phyloP scores from a whole-genome alignment of 2,113 vertebrate species.

The Odobenus rosmarus region DNA sequence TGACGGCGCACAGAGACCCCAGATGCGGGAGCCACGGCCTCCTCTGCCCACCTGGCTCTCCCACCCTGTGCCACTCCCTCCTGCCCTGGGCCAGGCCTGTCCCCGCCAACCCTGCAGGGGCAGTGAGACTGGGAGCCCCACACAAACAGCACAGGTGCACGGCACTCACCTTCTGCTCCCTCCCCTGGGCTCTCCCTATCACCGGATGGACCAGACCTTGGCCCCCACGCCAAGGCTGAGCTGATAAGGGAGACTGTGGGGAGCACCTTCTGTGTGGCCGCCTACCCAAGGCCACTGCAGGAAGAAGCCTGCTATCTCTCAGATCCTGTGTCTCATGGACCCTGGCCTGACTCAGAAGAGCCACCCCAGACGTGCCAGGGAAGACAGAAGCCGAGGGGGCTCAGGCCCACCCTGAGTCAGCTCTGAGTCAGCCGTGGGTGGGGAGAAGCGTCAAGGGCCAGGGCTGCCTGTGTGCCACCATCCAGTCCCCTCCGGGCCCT shows the following conservation, averaged over 20 bases:
- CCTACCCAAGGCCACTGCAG: neutral
- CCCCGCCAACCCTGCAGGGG: neutral
- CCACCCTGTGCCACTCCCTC: neutral
- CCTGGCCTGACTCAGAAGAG: neutral
- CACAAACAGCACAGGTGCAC: neutral
- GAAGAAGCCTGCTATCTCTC: neutral
- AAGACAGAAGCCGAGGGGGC: neutral
- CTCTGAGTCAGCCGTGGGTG: neutral
- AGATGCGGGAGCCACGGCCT: neutral
- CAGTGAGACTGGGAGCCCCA: neutral
- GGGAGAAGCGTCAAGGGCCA: neutral
- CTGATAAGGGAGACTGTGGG: neutral
- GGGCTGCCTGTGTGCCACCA: neutral
- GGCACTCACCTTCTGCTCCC: neutral
- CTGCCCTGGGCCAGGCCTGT: neutral
- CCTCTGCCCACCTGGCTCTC: no score
- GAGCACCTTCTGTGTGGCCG: neutral
- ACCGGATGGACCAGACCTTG: conserved; percentile 36
- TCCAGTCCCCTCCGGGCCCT: accelerated
- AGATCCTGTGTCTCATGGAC: neutral
- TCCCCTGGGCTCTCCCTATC: neutral
- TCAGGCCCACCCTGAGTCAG: neutral
- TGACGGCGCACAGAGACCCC: neutral
- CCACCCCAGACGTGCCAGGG: accelerated
- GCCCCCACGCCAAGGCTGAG: neutral